Percentiles rank a stretch among this genome's conserved stretches.
These are phyloP conservation scores for Phylloscopus whistleri DNA, from an alignment of 2,113 vertebrate species.

Conservation along the genomic window DNA sequence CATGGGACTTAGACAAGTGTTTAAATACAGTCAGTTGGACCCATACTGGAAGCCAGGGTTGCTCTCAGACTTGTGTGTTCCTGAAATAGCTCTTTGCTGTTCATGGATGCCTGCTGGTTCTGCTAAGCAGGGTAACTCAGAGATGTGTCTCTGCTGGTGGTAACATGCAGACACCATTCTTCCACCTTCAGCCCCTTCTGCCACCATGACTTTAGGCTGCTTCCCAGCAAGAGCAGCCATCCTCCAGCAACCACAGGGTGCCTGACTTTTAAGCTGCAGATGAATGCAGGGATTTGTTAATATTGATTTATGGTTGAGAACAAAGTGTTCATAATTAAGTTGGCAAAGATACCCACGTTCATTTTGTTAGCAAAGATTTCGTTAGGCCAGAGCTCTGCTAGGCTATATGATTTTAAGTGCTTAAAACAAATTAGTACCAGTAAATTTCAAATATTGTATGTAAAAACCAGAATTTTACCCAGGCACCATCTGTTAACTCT, in stretches of 20 bases:
- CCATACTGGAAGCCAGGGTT: neutral
- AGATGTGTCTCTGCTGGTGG: neutral
- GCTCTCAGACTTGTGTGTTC: neutral
- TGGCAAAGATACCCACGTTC: neutral
- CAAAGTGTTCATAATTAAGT: neutral
- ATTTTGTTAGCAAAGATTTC: neutral
- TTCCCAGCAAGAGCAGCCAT: neutral
- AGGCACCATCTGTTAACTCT: neutral
- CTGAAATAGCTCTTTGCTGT: neutral
- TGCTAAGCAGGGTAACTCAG: neutral
- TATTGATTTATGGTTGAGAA: neutral
- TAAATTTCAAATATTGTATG: neutral
- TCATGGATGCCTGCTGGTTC: neutral
- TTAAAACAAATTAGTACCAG: neutral
- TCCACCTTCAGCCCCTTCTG: neutral
- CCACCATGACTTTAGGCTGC: neutral
- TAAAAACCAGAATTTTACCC: neutral
- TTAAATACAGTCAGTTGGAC: neutral
- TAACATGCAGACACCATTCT: neutral
- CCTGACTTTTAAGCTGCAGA: neutral
- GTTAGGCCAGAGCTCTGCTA: neutral
- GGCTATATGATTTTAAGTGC: neutral
- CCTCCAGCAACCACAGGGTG: accelerated
- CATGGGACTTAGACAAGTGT: neutral
- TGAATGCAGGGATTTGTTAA: neutral